These are phyloP conservation scores for Trimorus sp. DNA, from an alignment of 2,888 invertebrate species.

Conservation along the genomic window DNA sequence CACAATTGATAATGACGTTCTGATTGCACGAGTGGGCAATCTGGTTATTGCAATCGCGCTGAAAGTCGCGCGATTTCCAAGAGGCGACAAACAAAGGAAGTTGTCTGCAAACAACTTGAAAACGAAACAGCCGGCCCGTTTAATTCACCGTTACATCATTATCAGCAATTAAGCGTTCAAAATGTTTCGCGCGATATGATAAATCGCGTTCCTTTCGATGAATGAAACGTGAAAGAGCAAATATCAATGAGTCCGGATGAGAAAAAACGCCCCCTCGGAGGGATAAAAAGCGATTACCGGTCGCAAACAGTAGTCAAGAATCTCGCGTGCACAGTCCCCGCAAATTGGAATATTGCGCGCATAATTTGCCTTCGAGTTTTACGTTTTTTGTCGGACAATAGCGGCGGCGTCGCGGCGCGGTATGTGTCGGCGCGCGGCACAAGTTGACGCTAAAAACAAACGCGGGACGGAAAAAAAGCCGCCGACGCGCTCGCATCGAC, in stretches of 20 bases:
- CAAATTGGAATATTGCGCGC: constrained; percentile 21
- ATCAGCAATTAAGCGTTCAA: no score
- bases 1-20: no score
- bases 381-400: constrained; percentile 36
- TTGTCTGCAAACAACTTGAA: no score
- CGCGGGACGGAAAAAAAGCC: constrained; percentile 44
- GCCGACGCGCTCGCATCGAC: constrained; percentile 49
- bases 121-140: no score
- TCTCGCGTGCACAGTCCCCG: constrained; percentile 14
- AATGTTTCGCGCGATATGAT: no score
- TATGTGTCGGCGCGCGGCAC: constrained; percentile 11
- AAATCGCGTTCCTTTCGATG: constrained; percentile 5
- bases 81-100: no score
- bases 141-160: no score
- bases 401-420: constrained; percentile 11
- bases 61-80: no score
- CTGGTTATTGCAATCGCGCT: no score
- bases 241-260: not conserved
- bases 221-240: constrained; percentile 11
- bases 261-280: not conserved
- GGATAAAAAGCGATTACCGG: constrained; percentile 25
- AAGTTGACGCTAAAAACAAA: constrained; percentile 44
- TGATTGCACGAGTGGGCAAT: no score
- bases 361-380: constrained; percentile 34
- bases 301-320: constrained; percentile 30